phyloP scores from a whole-genome alignment of 2,888 invertebrate genomes.

The Drosophila nr. perissopoda region DNA sequence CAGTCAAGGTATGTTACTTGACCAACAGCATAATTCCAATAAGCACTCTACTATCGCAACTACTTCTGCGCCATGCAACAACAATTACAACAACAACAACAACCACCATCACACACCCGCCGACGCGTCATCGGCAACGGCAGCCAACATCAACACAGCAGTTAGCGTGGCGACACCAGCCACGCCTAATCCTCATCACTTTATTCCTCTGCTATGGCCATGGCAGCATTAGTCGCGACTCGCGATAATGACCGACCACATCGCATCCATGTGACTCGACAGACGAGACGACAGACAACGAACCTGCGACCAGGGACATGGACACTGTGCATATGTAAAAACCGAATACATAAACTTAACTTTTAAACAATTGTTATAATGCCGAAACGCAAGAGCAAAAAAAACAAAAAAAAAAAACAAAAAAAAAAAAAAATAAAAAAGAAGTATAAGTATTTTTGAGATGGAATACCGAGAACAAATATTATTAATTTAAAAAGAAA shows the following conservation, averaged over 20 bases:
- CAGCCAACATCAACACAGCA: slow-evolving; percentile 58
- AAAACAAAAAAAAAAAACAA: slow-evolving; percentile 38
- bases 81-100: slow-evolving; percentile 75
- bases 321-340: slow-evolving; percentile 77
- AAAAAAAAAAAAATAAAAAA: slow-evolving; percentile 38
- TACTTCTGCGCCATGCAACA: slow-evolving; percentile 76
- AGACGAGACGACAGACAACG: slow-evolving; percentile 49
- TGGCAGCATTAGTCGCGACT: slow-evolving; percentile 80
- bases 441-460: slow-evolving; percentile 81
- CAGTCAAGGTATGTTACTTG: slow-evolving; percentile 85
- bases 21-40: slow-evolving; percentile 83
- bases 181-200: slow-evolving; percentile 83
- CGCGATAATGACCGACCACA: slow-evolving; percentile 29
- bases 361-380: slow-evolving; percentile 63
- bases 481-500: slow-evolving; percentile 78
- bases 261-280: slow-evolving; percentile 54
- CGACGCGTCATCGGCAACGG: slow-evolving; percentile 44
- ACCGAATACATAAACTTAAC: slow-evolving; percentile 64
- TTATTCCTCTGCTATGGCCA: slow-evolving; percentile 83
- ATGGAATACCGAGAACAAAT: slow-evolving; percentile 79
- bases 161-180: slow-evolving; percentile 66
- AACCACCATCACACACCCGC: slow-evolving; percentile 74
- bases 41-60: slow-evolving; percentile 81
- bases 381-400: slow-evolving; percentile 58
- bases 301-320: slow-evolving; percentile 56